Evolutionary conservation across 2,113 vertebrate species (phyloP).

Genomic region (Apodemus sylvaticus): DNA sequence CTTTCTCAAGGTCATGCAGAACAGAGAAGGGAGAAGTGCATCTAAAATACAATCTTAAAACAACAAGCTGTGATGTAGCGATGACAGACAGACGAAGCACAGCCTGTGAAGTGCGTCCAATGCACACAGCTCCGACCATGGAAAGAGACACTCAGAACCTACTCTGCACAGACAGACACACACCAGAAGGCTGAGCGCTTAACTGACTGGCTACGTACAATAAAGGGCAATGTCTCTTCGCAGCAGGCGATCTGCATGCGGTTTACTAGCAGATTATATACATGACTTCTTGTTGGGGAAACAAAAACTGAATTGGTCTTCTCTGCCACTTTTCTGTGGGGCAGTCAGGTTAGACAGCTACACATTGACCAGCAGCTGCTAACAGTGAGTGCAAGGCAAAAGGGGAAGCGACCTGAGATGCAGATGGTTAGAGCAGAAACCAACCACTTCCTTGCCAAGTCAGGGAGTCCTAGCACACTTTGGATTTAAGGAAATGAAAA

Average conservation of each 20-base stretch:
- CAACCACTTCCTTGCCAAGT: not conserved
- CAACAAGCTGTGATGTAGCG: not conserved
- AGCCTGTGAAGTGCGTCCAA: not conserved
- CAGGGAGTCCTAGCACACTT: not conserved
- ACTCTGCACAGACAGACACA: not conserved
- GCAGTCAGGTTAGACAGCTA: not conserved
- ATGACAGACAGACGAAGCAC: not conserved
- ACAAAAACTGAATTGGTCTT: not conserved
- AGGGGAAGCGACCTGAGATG: not conserved
- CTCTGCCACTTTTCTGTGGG: not conserved
- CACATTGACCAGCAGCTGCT: not conserved
- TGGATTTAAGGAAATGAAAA: slow-evolving; percentile 5
- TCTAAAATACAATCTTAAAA: not conserved
- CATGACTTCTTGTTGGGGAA: not conserved
- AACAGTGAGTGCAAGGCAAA: not conserved
- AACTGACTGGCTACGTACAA: not conserved
- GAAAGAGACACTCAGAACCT: not conserved
- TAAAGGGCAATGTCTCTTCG: not conserved
- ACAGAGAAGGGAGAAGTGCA: not conserved
- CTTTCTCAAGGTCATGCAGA: not conserved
- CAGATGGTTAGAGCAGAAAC: not conserved
- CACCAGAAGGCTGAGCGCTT: not conserved
- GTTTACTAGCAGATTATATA: not conserved
- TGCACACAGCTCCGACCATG: not conserved
- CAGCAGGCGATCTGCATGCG: not conserved